phyloP scores from a whole-genome alignment of 2,888 invertebrate genomes.

The Stictocephala bisonia region DNA sequence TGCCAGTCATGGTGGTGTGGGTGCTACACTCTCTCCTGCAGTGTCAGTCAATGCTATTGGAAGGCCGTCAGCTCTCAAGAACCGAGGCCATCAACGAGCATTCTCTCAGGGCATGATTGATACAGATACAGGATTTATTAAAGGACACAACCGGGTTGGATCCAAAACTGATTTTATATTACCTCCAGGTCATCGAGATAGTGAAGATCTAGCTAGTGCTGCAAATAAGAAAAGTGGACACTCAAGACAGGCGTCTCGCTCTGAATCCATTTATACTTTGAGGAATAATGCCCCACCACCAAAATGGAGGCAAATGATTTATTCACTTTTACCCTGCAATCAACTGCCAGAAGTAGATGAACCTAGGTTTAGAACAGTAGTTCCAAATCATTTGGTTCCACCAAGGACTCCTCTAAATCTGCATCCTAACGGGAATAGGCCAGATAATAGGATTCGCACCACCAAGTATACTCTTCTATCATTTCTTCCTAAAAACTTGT shows the following conservation, averaged over 20 bases:
- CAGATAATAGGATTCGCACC: conserved; percentile 88
- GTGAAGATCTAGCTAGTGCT: conserved; percentile 64
- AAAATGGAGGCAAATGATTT: conserved; percentile 76
- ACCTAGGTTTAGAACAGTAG: conserved; percentile 77
- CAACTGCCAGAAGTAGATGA: conserved; percentile 71
- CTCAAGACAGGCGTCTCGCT: conserved; percentile 88
- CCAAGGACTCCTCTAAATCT: conserved; percentile 82
- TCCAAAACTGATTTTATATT: conserved; percentile 91
- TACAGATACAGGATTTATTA: conserved; percentile 58
- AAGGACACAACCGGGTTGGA: conserved; percentile 83
- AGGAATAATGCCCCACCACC: conserved; percentile 78
- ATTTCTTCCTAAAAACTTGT: conserved; percentile 94
- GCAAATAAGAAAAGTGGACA: conserved; percentile 74
- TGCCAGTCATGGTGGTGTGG: conserved; percentile 85
- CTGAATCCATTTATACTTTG: conserved; percentile 90
- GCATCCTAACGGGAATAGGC: conserved; percentile 85
- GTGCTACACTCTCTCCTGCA: conserved; percentile 63
- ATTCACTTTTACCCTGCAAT: conserved; percentile 71
- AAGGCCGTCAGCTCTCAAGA: conserved; percentile 79
- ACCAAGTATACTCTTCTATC: conserved; percentile 95
- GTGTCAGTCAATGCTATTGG: conserved; percentile 63
- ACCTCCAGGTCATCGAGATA: conserved; percentile 86
- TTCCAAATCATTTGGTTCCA: conserved; percentile 88
- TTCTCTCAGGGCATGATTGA: conserved; percentile 72
- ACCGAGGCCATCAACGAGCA: conserved; percentile 83